phyloP scores from a whole-genome alignment of 2,888 invertebrate species.

The Melieria crassipennis region DNA sequence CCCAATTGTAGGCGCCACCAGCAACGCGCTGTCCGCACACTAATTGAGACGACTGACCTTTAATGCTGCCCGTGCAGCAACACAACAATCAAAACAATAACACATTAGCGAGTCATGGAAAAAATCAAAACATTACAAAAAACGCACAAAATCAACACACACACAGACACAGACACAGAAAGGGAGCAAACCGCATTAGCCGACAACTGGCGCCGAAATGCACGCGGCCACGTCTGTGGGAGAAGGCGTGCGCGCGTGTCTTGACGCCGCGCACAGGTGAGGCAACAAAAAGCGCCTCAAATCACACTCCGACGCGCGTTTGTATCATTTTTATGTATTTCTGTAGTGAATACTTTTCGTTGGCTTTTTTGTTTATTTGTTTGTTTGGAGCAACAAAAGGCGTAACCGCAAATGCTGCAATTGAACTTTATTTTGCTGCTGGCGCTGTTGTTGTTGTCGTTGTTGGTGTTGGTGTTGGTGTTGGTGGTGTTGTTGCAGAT shows the following conservation, averaged over 20 bases:
- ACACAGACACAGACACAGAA: neutral
- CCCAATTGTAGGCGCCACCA: neutral
- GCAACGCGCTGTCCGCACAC: neutral
- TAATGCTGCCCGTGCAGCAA: conserved; percentile 1
- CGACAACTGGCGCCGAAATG: neutral
- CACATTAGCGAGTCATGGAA: neutral
- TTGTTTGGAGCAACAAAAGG: conserved; percentile 9
- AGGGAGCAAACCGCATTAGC: neutral
- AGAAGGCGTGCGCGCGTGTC: neutral
- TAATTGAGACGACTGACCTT: conserved; percentile 27
- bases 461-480: no score
- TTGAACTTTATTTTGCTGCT: conserved; percentile 17
- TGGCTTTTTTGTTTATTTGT: neutral
- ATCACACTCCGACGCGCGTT: no score
- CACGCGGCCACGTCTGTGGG: neutral
- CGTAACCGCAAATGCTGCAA: conserved; percentile 9
- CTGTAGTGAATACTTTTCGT: no score
- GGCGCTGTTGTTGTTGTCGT: no score
- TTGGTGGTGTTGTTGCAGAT: no score
- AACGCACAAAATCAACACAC: neutral
- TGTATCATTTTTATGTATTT: no score
- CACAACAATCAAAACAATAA: conserved; percentile 14
- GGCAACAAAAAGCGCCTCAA: neutral
- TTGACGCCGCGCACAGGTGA: neutral
- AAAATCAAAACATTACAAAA: neutral